phyloP scores from a whole-genome alignment of 2,888 invertebrate genomes.

The Rhyacophila evoluta region DNA sequence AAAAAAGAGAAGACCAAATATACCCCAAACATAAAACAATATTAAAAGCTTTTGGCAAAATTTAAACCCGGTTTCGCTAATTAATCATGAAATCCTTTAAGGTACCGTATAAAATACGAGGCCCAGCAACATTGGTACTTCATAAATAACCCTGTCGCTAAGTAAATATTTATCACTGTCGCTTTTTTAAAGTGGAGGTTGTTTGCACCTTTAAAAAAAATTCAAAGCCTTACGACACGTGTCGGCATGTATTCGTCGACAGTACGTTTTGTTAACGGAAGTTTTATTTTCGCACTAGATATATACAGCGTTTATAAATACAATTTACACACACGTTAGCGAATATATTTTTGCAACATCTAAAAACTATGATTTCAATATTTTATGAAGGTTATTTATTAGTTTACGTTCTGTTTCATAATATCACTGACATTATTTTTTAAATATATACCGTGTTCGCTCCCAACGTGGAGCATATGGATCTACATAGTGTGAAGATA shows the following conservation, averaged over 20 bases:
- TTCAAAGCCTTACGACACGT: slow-evolving; percentile 34
- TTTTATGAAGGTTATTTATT: no score
- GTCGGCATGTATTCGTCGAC: background rate
- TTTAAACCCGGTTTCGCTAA: background rate
- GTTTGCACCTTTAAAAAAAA: slow-evolving; percentile 37
- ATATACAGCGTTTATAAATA: background rate
- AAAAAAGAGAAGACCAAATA: no score
- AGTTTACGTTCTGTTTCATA: no score
- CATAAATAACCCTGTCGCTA: slow-evolving; percentile 49
- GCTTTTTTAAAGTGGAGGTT: slow-evolving; percentile 39
- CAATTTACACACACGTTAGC: no score
- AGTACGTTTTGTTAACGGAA: background rate
- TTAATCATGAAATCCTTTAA: slow-evolving; percentile 16
- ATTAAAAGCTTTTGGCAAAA: background rate
- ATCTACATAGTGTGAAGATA: no score
- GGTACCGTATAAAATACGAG: background rate
- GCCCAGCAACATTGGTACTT: slow-evolving; percentile 4
- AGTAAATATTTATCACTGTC: slow-evolving; percentile 49
- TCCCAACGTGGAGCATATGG: no score
- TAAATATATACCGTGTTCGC: no score
- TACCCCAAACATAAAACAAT: no score
- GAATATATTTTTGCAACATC: no score
- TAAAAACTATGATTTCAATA: no score
- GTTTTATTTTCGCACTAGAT: background rate
- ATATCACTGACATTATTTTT: no score